Percentiles rank a stretch among this genome's conserved stretches.
Evolutionary conservation across 1,140 invertebrate genomes (phyloP).

Genomic region (Pseudoatta argentina): DNA sequence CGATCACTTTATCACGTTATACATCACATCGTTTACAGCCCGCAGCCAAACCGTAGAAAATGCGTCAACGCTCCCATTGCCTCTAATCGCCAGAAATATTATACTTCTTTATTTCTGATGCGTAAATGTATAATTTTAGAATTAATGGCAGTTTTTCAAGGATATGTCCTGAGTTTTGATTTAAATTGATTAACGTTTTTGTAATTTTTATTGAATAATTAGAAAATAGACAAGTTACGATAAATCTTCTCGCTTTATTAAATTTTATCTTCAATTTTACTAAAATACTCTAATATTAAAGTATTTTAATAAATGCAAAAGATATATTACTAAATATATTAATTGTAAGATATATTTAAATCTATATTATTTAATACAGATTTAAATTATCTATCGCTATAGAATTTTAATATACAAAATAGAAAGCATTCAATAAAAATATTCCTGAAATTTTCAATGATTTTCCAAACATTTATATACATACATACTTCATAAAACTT

Average conservation of each 20-base stretch:
- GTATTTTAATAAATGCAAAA: background rate
- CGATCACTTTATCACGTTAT: slow-evolving; percentile 25
- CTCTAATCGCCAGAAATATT: background rate
- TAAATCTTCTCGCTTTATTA: background rate
- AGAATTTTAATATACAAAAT: background rate
- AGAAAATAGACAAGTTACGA: background rate
- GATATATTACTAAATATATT: background rate
- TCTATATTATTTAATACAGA: background rate
- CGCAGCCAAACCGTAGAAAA: slow-evolving; percentile 12
- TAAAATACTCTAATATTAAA: too few species aligned
- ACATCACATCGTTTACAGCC: slow-evolving; percentile 20
- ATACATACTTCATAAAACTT: background rate
- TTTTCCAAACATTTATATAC: background rate
- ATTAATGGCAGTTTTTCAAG: background rate
- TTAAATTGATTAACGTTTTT: background rate
- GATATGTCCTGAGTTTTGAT: background rate
- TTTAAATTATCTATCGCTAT: background rate
- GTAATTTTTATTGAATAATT: background rate
- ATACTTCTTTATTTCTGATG: slow-evolving; percentile 12
- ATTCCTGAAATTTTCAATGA: background rate
- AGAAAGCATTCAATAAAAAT: background rate
- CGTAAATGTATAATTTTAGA: background rate
- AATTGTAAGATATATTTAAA: too few species aligned
- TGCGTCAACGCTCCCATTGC: background rate
- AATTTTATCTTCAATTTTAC: background rate